These are phyloP conservation scores for Lycophotia porphyrea DNA, from an alignment of 2,888 invertebrate genomes.

Conservation along the genomic window DNA sequence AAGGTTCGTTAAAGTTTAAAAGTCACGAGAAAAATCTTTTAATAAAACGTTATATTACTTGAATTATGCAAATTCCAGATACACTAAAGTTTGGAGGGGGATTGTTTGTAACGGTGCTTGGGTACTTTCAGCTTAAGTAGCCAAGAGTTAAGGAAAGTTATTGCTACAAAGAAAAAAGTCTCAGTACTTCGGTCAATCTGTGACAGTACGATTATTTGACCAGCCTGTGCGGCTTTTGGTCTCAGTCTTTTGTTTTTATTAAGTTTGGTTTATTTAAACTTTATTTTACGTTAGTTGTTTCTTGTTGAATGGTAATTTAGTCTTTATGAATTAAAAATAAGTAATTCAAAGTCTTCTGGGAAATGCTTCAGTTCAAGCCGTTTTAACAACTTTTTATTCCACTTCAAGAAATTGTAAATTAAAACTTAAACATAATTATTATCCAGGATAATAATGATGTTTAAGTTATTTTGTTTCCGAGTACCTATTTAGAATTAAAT, in stretches of 20 bases:
- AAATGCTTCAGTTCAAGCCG: constrained; percentile 1
- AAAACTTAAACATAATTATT: no score
- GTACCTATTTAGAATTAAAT: background rate
- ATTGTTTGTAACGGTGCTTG: constrained; percentile 28
- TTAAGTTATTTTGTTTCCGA: background rate
- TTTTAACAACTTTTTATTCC: background rate
- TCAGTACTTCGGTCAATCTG: constrained; percentile 31
- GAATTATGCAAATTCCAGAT: constrained; percentile 41
- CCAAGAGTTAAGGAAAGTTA: constrained; percentile 5
- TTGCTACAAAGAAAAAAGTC: constrained; percentile 24
- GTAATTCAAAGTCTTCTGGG: background rate
- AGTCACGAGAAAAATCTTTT: constrained; percentile 23
- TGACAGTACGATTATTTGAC: constrained; percentile 26
- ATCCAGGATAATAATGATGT: background rate
- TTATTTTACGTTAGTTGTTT: constrained; percentile 22
- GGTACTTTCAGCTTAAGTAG: constrained; percentile 29
- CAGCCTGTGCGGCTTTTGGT: constrained; percentile 12
- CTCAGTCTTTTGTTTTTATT: constrained; percentile 9
- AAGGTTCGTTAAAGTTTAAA: constrained; percentile 32
- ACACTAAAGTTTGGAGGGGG: constrained; percentile 29
- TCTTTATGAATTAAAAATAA: background rate
- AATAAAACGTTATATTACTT: constrained; percentile 35
- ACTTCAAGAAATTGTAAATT: background rate
- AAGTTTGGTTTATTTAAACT: constrained; percentile 9
- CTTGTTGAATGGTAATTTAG: constrained; percentile 1